Evolutionary conservation across 2,113 vertebrate species (phyloP).

Genomic region (Collichthys lucidus): DNA sequence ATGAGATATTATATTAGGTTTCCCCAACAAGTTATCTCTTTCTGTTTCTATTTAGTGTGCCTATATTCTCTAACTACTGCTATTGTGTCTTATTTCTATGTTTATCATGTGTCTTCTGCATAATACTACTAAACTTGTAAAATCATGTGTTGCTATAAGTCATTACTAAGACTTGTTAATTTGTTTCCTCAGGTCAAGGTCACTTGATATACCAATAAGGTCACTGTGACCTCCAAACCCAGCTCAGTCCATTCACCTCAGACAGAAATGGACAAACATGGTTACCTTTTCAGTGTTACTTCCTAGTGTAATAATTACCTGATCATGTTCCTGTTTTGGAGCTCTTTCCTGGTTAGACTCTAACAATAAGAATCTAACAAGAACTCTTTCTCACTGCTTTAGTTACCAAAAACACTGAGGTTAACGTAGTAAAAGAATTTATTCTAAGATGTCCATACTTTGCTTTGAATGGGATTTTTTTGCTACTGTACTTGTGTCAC

Average conservation of each 20-base stretch:
- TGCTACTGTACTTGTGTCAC: background rate
- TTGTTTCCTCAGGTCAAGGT: background rate
- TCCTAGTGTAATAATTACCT: background rate
- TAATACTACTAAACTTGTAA: background rate
- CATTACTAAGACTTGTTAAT: slow-evolving; percentile 4
- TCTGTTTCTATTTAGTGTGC: background rate
- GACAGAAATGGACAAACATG: background rate
- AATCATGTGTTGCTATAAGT: background rate
- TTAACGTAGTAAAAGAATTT: background rate
- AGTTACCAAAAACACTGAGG: background rate
- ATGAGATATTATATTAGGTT: background rate
- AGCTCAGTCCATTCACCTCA: slow-evolving; percentile 21
- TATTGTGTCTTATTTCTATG: background rate
- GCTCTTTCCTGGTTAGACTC: background rate
- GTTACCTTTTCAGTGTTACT: background rate
- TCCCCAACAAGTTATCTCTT: background rate
- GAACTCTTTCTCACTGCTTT: background rate
- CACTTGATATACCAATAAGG: slow-evolving; percentile 12
- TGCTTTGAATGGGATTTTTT: background rate
- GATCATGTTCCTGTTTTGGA: background rate
- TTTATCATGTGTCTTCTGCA: background rate
- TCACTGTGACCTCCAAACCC: slow-evolving; percentile 46
- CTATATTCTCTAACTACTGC: background rate
- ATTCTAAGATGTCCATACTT: background rate
- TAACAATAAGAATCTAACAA: background rate